Percentiles rank a stretch among this genome's conserved stretches.
Evolutionary conservation across 2,888 invertebrate genomes (phyloP).

Genomic region (Hoplodrina blanda): DNA sequence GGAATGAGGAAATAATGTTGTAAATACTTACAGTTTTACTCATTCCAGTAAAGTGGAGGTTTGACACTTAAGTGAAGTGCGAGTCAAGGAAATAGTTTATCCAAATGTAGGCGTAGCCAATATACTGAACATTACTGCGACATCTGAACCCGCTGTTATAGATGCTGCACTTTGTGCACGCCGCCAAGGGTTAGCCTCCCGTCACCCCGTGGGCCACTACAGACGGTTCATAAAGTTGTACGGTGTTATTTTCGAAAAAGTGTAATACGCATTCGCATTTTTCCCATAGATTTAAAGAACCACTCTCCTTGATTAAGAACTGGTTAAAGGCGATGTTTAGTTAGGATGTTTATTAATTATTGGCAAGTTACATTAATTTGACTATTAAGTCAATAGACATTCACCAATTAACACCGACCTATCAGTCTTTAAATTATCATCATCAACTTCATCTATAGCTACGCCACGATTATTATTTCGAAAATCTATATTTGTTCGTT

Average conservation of each 20-base stretch:
- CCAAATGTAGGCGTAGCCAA: conserved; percentile 38
- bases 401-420: background rate
- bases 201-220: conserved; percentile 28
- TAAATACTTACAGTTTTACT: conserved; percentile 19
- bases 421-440: background rate
- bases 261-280: background rate
- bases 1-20: conserved; percentile 20
- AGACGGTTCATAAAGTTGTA: conserved; percentile 10
- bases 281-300: background rate
- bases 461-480: conserved; percentile 6
- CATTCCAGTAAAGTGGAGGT: conserved; percentile 13
- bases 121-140: conserved; percentile 32
- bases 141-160: conserved; percentile 35
- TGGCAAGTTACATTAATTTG: background rate
- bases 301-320: background rate
- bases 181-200: conserved; percentile 16
- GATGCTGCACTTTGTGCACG: conserved; percentile 34
- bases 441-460: conserved; percentile 5
- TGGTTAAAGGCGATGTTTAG: background rate
- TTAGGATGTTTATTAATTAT: background rate
- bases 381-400: background rate
- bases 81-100: conserved; percentile 34
- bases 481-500: conserved; percentile 8
- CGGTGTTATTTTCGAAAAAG: conserved; percentile 18
- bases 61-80: conserved; percentile 24